Conservation (phyloP, 2,888 invertebrate genomes). For the Cheilosia impressa region DNA sequence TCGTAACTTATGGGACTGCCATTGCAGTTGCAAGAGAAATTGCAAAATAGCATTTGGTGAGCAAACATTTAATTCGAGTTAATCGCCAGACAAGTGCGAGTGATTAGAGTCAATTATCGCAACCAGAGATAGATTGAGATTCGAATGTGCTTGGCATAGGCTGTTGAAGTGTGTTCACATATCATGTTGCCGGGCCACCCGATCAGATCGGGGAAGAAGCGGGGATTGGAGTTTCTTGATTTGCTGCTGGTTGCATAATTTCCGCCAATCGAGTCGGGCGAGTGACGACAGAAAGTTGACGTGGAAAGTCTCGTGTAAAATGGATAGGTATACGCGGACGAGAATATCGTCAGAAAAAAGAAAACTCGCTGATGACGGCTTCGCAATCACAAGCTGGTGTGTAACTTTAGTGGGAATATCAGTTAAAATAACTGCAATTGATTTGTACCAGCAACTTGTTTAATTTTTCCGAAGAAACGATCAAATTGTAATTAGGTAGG, state of each 20-base stretch:
- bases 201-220: not conserved
- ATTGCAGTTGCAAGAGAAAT: conserved; percentile 47
- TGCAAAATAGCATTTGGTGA: conserved; percentile 15
- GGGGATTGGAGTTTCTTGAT: conserved; percentile 10
- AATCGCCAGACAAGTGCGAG: conserved; percentile 14
- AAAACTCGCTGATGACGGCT: not conserved
- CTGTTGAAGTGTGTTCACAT: not conserved
- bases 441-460: too few relatives aligned
- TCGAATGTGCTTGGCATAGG: conserved; percentile 4
- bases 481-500: too few relatives aligned
- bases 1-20: conserved; percentile 19
- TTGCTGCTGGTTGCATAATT: conserved; percentile 49
- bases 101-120: conserved; percentile 8
- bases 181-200: not conserved
- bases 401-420: not conserved
- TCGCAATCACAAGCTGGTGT: too few relatives aligned
- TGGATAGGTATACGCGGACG: not conserved
- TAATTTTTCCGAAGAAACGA: too few relatives aligned
- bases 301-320: conserved; percentile 20
- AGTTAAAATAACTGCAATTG: too few relatives aligned
- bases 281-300: conserved; percentile 35
- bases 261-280: conserved; percentile 27
- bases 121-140: not conserved
- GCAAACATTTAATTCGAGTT: conserved; percentile 5
- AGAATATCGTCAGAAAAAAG: not conserved